Evolutionary conservation across 2,888 invertebrate species (phyloP).

Genomic region (Euzophera pinguis): DNA sequence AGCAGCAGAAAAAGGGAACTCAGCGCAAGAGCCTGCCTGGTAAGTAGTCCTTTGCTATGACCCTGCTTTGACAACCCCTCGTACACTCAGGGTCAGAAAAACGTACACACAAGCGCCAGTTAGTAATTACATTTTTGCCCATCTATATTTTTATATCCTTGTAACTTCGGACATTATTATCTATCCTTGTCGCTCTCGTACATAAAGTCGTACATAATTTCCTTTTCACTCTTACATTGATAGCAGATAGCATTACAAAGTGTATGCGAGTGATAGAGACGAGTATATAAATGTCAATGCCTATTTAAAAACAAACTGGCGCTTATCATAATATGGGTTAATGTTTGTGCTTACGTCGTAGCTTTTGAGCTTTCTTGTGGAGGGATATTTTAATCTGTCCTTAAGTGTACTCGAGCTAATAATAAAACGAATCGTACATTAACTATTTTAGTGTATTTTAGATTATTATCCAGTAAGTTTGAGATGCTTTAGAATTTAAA

Average conservation of each 20-base stretch:
- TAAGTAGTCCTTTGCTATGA: conserved; percentile 82
- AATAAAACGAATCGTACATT: conserved; percentile 10
- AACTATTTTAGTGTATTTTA: conserved; percentile 6
- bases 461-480: conserved; percentile 13
- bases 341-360: conserved; percentile 37
- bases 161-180: too few species aligned
- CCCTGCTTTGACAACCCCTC: conserved; percentile 51
- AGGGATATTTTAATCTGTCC: conserved; percentile 42
- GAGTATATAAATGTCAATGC: not conserved
- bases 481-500: conserved; percentile 8
- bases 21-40: conserved; percentile 90
- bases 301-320: not conserved
- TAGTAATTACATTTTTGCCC: not conserved
- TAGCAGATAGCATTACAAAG: too few species aligned
- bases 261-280: not conserved
- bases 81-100: conserved; percentile 56
- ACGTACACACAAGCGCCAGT: conserved; percentile 16
- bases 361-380: conserved; percentile 36
- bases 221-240: too few species aligned
- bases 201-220: too few species aligned
- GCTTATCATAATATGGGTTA: conserved; percentile 11
- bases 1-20: conserved; percentile 90
- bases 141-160: too few species aligned
- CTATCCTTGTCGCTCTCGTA: too few species aligned
- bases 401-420: conserved; percentile 43